phyloP scores from a whole-genome alignment of 2,888 invertebrate species.

The Tethea ocularis region DNA sequence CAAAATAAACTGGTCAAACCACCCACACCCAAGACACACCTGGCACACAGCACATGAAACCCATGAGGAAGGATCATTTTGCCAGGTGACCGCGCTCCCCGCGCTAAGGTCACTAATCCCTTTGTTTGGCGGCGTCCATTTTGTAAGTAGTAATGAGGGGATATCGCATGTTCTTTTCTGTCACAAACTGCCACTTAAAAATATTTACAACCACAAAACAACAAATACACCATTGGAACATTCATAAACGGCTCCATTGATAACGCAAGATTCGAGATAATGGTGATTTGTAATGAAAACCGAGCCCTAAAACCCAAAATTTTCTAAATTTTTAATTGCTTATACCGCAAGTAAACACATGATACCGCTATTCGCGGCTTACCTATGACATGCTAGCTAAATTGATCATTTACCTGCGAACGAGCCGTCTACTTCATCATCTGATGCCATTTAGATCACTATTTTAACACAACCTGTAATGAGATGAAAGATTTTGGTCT shows the following conservation, averaged over 20 bases:
- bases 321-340: conserved; percentile 81
- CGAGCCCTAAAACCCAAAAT: conserved; percentile 49
- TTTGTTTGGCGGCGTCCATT: conserved; percentile 91
- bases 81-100: conserved; percentile 67
- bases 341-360: conserved; percentile 84
- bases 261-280: conserved; percentile 34
- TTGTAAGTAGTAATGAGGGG: conserved; percentile 89
- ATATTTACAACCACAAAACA: conserved; percentile 78
- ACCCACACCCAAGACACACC: conserved; percentile 54
- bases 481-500: conserved; percentile 70
- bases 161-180: conserved; percentile 86
- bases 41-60: conserved; percentile 52
- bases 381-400: conserved; percentile 83
- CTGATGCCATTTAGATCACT: conserved; percentile 89
- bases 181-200: conserved; percentile 83
- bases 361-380: conserved; percentile 85
- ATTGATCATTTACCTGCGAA: conserved; percentile 90
- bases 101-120: conserved; percentile 86
- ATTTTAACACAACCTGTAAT: conserved; percentile 65
- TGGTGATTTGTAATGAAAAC: conserved; percentile 31
- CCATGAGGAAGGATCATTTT: conserved; percentile 49
- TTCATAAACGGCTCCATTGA: conserved; percentile 35
- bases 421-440: conserved; percentile 94
- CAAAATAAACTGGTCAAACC: conserved; percentile 73
- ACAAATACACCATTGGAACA: conserved; percentile 61